Conservation (phyloP, 2,888 invertebrate genomes). For the Drosophila bunnanda region DNA sequence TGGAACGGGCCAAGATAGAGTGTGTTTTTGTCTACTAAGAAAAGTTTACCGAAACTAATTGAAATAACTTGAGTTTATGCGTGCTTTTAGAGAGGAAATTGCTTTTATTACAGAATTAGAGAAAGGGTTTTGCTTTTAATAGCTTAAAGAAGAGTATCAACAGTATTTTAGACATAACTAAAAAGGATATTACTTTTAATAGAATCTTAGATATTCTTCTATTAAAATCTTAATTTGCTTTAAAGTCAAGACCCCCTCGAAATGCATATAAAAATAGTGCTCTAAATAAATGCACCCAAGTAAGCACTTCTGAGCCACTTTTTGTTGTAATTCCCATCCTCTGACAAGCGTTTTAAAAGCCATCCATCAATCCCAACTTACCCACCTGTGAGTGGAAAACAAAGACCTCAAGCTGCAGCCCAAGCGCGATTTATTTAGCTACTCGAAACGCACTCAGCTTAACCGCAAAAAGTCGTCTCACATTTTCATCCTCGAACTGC, state of each 20-base stretch:
- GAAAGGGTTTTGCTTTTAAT: conserved; percentile 3
- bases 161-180: background rate
- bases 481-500: conserved; percentile 39
- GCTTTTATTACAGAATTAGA: background rate
- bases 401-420: conserved; percentile 19
- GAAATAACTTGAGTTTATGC: conserved; percentile 14
- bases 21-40: background rate
- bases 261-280: background rate
- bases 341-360: conserved; percentile 24
- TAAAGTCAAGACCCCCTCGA: background rate
- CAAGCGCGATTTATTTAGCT: conserved; percentile 39
- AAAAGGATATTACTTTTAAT: background rate
- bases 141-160: no score
- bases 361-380: conserved; percentile 30
- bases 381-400: conserved; percentile 25
- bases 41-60: conserved; percentile 18
- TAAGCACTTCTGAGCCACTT: conserved; percentile 18
- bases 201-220: background rate
- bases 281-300: background rate
- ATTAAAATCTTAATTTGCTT: background rate
- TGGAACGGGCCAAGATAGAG: background rate
- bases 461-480: conserved; percentile 42
- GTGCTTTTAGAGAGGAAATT: background rate
- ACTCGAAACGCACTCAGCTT: conserved; percentile 45
- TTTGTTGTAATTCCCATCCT: conserved; percentile 14